A percentile compares a stretch with the other conserved stretches of the same genome.
Conservation (phyloP, 1,140 invertebrate genomes). For the Mya arenaria region DNA sequence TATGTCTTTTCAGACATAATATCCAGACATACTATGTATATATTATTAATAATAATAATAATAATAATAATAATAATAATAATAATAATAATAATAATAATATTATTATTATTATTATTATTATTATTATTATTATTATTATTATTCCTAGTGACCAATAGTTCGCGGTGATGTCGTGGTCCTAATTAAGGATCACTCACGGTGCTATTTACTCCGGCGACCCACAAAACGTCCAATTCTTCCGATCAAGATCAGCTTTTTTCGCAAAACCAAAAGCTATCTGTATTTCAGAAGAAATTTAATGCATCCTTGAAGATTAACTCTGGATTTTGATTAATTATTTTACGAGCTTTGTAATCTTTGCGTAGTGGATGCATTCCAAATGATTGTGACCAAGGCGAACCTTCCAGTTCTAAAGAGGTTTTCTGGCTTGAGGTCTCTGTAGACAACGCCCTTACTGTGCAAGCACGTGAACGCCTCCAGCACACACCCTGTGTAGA, state of each 20-base stretch:
- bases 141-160: constrained; percentile 97
- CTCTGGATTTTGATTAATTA: no score
- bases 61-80: no score
- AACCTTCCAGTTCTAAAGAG: constrained; percentile 95
- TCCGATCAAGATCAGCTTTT: constrained; percentile 91
- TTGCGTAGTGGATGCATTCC: no score
- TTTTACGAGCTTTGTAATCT: no score
- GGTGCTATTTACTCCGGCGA: constrained; percentile 96
- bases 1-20: no score
- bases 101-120: constrained; percentile 82
- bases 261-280: constrained; percentile 99
- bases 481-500: constrained; percentile 95
- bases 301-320: no score
- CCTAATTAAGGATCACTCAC: constrained; percentile 95
- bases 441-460: constrained; percentile 92
- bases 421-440: constrained; percentile 98
- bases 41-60: no score
- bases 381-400: no score
- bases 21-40: no score
- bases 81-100: no score
- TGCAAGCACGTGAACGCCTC: constrained; percentile 96
- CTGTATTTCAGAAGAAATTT: constrained; percentile 82
- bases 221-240: constrained; percentile 98
- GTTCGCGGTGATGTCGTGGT: constrained; percentile 95
- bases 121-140: constrained; percentile 95